A percentile compares a stretch with the other conserved stretches of the same genome.
Conservation (phyloP, 2,888 invertebrate genomes). For the Matsumyia berberina region DNA sequence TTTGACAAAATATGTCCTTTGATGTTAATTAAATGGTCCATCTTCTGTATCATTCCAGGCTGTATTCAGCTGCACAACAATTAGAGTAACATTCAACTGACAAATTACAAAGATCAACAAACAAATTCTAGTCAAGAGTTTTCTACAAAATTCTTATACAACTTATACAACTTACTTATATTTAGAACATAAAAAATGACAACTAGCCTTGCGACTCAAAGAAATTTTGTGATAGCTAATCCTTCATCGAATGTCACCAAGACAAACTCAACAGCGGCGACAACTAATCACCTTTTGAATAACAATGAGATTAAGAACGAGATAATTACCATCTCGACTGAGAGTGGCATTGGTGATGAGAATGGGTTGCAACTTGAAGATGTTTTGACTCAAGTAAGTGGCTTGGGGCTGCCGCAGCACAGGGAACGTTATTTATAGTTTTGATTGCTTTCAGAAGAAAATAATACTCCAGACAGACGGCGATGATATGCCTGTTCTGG, state of each 20-base stretch:
- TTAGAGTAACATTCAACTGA: constrained; percentile 53
- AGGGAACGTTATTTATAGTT: constrained; percentile 4
- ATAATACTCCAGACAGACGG: constrained; percentile 78
- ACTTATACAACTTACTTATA: constrained; percentile 39
- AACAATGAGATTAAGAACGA: constrained; percentile 78
- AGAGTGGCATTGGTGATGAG: constrained; percentile 78
- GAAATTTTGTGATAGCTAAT: constrained; percentile 82
- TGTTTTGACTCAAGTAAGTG: constrained; percentile 81
- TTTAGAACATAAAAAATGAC: constrained; percentile 80
- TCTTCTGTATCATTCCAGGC: constrained; percentile 47
- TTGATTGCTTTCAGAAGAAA: constrained; percentile 79
- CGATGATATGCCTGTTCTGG: constrained; percentile 81
- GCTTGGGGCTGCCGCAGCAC: not conserved
- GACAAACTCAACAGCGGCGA: constrained; percentile 39
- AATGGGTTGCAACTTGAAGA: constrained; percentile 80
- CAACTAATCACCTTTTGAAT: constrained; percentile 52
- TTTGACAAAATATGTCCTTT: constrained; percentile 11
- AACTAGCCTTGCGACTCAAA: constrained; percentile 83
- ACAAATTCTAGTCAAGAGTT: constrained; percentile 58
- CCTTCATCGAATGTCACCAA: constrained; percentile 74
- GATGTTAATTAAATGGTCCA: not conserved
- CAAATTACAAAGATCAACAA: constrained; percentile 47
- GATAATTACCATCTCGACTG: constrained; percentile 78
- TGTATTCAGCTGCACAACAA: constrained; percentile 63
- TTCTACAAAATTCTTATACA: constrained; percentile 34